Evolutionary conservation across 2,888 invertebrate species (phyloP), one percentile per base, ranked within the genome.

Genomic region (Malachius bipustulatus): DNA sequence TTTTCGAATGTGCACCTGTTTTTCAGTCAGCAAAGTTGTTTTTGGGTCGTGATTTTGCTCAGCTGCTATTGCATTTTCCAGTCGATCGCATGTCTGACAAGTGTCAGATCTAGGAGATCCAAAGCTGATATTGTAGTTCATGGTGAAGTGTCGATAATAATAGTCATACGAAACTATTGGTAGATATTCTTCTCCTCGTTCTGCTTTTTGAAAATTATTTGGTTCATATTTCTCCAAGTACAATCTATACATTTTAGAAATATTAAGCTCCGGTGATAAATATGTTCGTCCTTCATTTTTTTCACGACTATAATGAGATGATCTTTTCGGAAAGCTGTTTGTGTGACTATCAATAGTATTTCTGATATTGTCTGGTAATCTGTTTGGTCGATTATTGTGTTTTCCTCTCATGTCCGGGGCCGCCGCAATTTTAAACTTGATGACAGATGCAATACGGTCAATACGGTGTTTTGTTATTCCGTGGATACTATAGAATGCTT

Each of bases 1-100:
- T 40, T 50, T 47, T 13, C 10, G 10, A 15, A 41, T 30, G 39
- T 47, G 47, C n/a, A 44, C 35, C 8, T 33, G 4, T 37, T 46
- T 45, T 39, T 47, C 42, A 29, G 19, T 19, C 13, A 35, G 29
- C 14, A 41, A 30, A 34, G 14, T 34, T 34, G 29, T 37, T 30
- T 42, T 45, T 26, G 30, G 16, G 34, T 41, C n/a, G 24, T 8
- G 6, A 19, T 8, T n/a, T 19, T 19, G 24, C 24, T 19, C n/a
- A n/a, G 24, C 24, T 6, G 6, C n/a, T 8, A 19, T 19, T 19
- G 24, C 6, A 19, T 19, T 19, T 19, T 19, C 6, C 6, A 19
- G 24, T 8, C 6, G 24, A 19, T 19, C 24, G n/a, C 24, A 19
- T 19, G n/a, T 19, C n/a, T 19, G 24, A 19, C 24, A 19, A n/a